A percentile compares a stretch with the other conserved stretches of the same genome.
phyloP scores from a whole-genome alignment of 2,888 invertebrate species.

The Ormia ochracea region DNA sequence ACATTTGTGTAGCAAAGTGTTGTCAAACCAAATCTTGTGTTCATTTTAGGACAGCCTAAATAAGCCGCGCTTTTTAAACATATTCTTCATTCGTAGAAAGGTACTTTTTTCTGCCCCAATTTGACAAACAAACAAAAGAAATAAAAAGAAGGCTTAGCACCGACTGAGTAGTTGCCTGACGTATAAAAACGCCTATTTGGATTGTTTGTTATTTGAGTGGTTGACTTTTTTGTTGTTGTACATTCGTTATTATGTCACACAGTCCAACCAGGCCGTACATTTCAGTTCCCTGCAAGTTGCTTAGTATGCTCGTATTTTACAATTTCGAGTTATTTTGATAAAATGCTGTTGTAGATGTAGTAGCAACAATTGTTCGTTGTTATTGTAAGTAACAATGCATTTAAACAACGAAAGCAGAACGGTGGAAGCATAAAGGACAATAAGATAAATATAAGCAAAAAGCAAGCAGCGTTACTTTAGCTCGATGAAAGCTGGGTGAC shows the following conservation, averaged over 20 bases:
- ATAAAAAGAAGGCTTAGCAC: too few relatives aligned
- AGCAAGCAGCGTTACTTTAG: slow-evolving; percentile 29
- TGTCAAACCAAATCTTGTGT: too few relatives aligned
- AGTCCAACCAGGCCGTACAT: slow-evolving; percentile 9
- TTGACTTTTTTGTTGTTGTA: neutral
- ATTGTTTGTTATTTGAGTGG: neutral
- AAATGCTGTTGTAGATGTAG: slow-evolving; percentile 43
- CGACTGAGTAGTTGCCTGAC: neutral
- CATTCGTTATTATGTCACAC: slow-evolving; percentile 43
- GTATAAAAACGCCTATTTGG: neutral
- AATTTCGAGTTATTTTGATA: slow-evolving; percentile 53
- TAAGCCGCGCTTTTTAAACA: too few relatives aligned
- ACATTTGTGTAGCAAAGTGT: too few relatives aligned
- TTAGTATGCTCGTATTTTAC: slow-evolving; percentile 43
- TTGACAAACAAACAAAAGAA: too few relatives aligned
- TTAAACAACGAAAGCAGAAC: slow-evolving; percentile 24
- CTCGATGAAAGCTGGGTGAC: slow-evolving; percentile 53
- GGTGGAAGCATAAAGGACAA: neutral
- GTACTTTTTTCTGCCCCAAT: too few relatives aligned
- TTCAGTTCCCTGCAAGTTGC: slow-evolving; percentile 42
- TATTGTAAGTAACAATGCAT: slow-evolving; percentile 43
- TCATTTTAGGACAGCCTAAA: too few relatives aligned
- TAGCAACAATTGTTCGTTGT: slow-evolving; percentile 42
- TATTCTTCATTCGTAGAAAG: too few relatives aligned
- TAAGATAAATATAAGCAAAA: neutral